Percentiles rank a stretch among this genome's conserved stretches.
phyloP scores from a whole-genome alignment of 2,113 vertebrate species.

The Piprites chloris region DNA sequence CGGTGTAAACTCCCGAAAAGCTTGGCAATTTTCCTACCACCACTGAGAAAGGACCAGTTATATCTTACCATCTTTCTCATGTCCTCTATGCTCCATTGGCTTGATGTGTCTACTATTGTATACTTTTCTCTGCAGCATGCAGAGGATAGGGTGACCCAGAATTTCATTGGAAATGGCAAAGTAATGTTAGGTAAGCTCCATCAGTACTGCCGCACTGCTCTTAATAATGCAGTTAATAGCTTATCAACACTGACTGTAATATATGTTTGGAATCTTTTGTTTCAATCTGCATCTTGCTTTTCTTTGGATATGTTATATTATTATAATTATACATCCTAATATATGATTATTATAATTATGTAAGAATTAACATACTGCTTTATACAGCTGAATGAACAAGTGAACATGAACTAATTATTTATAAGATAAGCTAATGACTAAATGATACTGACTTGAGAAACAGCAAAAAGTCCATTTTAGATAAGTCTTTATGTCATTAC shows the following conservation, averaged over 20 bases:
- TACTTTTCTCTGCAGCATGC: background rate
- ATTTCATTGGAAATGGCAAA: background rate
- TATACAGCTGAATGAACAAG: background rate
- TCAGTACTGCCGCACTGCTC: background rate
- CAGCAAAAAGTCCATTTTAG: background rate
- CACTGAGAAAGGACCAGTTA: rapidly evolving
- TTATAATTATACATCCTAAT: background rate
- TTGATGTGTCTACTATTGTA: background rate
- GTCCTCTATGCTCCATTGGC: background rate
- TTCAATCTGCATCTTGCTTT: background rate
- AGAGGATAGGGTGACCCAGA: background rate
- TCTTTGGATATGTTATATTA: background rate
- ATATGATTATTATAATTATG: background rate
- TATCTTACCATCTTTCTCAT: background rate
- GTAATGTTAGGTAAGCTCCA: background rate
- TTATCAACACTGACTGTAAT: background rate
- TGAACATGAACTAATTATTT: background rate
- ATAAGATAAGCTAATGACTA: background rate
- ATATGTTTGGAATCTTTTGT: background rate
- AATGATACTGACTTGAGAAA: background rate
- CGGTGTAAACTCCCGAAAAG: background rate
- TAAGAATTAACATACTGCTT: background rate
- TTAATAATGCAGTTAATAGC: background rate
- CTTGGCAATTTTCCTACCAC: background rate
- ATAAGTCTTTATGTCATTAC: background rate